Evolutionary conservation across 2,797 vertebrate species (phyloP), one percentile per base, ranked within the genome.

Genomic region (Iguana delicatissima): DNA sequence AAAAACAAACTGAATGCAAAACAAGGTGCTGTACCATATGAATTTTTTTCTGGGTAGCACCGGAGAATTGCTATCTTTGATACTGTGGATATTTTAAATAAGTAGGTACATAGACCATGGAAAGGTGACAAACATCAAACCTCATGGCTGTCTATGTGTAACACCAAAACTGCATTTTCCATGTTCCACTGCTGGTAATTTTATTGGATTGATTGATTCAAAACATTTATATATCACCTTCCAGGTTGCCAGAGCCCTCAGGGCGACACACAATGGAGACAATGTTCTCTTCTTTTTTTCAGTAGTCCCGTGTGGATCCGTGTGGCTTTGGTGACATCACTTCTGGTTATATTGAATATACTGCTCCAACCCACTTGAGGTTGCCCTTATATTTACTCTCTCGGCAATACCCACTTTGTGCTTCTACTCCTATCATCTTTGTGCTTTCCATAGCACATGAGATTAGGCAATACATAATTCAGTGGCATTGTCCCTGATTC

Each of bases 221-320:
- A 62, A 62, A 22, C 20, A 20, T 22, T 62, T 62, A 62, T 62
- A 22, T 22, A 24, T 62, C 59, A 62, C 20, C 59, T 62, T 62
- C 59, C 20, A 62, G 18, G 18, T 20, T 22, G 18, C 20, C 59
- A 22, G 59, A 20, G 20, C 59, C 18, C 59, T 62, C 59, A 62
- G 20, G 59, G 4, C 6, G 20, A 22, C 6, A 4, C 59, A 22
- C 18, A 62, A 62, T n/a, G 35, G 46, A 57, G 76, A 79, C 84
- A 64, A 20, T 89, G 89, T 91, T 93, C 94, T 80, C 86, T 89
- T 89, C 6, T 5, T 12, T 14, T 32, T 79, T 52, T 32, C 55
- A 80, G 57, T 46, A 57, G 18, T 69, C n/a, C 29, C 6, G 1
- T 52, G n/a, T 72, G n/a, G 62, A 22, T 55, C 89, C 42, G n/a